phyloP scores from a whole-genome alignment of 2,888 invertebrate genomes.

The Alsophila aescularia region DNA sequence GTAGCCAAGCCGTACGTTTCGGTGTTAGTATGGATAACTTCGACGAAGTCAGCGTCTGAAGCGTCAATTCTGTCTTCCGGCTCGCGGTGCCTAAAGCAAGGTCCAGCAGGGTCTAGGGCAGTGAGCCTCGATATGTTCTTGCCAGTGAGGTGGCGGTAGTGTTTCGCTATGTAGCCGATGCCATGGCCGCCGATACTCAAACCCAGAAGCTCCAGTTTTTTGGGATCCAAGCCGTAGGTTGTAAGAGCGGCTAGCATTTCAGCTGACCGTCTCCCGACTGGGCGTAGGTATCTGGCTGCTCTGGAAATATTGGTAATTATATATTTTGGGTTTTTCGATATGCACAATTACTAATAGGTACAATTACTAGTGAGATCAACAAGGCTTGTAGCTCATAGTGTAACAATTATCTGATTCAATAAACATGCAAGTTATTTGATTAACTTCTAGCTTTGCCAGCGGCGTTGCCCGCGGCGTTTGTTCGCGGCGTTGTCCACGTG shows the following conservation, averaged over 20 bases:
- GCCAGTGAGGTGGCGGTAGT: constrained; percentile 38
- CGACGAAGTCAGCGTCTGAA: constrained; percentile 43
- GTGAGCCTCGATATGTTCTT: constrained; percentile 40
- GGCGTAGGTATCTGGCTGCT: constrained; percentile 32
- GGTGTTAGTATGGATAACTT: constrained; percentile 40
- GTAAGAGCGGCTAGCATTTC: constrained; percentile 4
- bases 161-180: constrained; percentile 41
- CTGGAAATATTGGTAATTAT: neutral
- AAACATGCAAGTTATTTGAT: too few species aligned
- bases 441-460: too few species aligned
- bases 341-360: too few species aligned
- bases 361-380: too few species aligned
- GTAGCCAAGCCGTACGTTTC: constrained; percentile 40
- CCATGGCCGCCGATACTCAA: constrained; percentile 43
- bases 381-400: too few species aligned
- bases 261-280: constrained; percentile 32
- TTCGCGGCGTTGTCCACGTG: too few species aligned
- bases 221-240: constrained; percentile 36
- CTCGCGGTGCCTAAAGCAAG: constrained; percentile 38
- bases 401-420: too few species aligned
- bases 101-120: constrained; percentile 43
- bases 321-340: too few species aligned
- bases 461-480: too few species aligned
- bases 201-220: constrained; percentile 38
- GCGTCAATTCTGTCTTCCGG: constrained; percentile 42